phyloP scores from a whole-genome alignment of 2,888 invertebrate species.

The Philereme transversata region DNA sequence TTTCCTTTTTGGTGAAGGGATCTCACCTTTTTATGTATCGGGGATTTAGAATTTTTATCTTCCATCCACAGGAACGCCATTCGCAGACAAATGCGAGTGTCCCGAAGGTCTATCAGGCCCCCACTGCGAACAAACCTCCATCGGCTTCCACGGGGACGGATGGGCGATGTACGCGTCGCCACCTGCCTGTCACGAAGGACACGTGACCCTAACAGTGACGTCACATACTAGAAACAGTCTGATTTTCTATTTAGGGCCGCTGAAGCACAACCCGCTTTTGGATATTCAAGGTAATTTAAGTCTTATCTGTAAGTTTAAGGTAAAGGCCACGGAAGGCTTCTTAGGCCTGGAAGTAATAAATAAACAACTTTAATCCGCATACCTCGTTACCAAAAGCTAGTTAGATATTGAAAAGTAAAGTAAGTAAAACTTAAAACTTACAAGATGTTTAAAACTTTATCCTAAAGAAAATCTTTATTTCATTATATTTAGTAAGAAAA shows the following conservation, averaged over 20 bases:
- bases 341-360: not conserved
- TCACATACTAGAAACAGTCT: constrained; percentile 91
- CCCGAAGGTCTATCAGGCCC: constrained; percentile 92
- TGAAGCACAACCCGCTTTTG: constrained; percentile 85
- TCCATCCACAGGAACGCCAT: constrained; percentile 73
- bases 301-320: not conserved
- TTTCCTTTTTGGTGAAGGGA: no score
- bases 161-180: constrained; percentile 97
- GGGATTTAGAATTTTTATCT: not conserved
- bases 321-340: not conserved
- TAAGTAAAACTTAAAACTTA: no score
- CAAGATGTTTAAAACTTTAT: no score
- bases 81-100: constrained; percentile 91
- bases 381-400: no score
- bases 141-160: constrained; percentile 95
- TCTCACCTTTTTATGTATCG: no score
- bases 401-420: no score
- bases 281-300: constrained; percentile 85
- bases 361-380: no score
- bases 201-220: constrained; percentile 91
- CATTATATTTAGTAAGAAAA: no score
- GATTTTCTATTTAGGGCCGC: constrained; percentile 95
- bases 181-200: constrained; percentile 93
- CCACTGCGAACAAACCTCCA: constrained; percentile 93
- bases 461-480: no score